These are phyloP conservation scores for Conops quadrifasciatus DNA, from an alignment of 2,888 invertebrate genomes.

Conservation along the genomic window DNA sequence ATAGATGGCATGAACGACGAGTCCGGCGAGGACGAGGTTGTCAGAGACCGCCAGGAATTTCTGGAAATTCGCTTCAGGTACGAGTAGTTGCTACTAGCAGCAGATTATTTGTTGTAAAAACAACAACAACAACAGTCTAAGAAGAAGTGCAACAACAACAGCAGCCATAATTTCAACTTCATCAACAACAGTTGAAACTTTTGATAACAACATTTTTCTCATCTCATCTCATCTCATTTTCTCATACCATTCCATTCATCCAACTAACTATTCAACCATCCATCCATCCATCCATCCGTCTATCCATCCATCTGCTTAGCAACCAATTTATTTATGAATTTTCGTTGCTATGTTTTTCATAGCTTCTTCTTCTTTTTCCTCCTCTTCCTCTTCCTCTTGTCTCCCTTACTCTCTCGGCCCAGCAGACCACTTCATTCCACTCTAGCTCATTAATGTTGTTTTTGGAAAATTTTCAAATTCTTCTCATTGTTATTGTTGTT, in stretches of 20 bases:
- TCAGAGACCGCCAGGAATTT: constrained; percentile 15
- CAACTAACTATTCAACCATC: no score
- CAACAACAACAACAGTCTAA: constrained; percentile 16
- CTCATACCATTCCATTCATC: no score
- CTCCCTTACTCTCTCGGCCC: no score
- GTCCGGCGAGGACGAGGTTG: not conserved
- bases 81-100: not conserved
- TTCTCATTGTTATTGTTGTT: not conserved
- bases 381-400: no score
- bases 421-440: not conserved
- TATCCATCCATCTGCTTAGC: no score
- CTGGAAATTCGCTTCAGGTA: not conserved
- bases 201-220: constrained; percentile 6
- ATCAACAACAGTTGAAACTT: constrained; percentile 24
- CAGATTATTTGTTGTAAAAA: not conserved
- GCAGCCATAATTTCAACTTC: constrained; percentile 11
- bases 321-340: no score
- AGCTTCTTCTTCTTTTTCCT: not conserved
- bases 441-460: not conserved
- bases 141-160: constrained; percentile 15
- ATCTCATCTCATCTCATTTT: no score
- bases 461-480: not conserved
- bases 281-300: no score
- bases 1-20: not conserved
- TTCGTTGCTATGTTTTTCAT: constrained; percentile 7